Conservation (phyloP, 2,797 vertebrate genomes). For the Trematomus bernacchii region DNA sequence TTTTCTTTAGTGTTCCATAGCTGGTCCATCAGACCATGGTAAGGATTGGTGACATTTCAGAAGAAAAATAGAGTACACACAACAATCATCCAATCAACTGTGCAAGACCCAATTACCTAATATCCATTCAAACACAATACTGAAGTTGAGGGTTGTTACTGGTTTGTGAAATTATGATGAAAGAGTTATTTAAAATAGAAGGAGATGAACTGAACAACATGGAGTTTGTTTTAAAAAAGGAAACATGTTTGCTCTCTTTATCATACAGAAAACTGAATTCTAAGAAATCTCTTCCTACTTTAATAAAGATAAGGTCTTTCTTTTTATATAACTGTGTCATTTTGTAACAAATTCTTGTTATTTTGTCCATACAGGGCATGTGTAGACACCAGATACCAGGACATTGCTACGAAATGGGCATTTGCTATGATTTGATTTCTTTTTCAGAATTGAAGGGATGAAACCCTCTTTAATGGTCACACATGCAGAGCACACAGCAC, state of each 20-base stretch:
- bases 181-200: constrained; percentile 5
- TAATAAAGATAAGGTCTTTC: neutral
- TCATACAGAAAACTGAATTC: neutral
- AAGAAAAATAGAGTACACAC: neutral
- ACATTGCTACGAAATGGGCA: neutral
- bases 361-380: neutral
- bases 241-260: neutral
- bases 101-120: neutral
- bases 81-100: neutral
- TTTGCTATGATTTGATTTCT: neutral
- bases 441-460: too few relatives aligned
- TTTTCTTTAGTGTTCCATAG: too few relatives aligned
- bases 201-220: neutral
- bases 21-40: neutral
- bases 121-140: neutral
- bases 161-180: neutral
- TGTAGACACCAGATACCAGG: neutral
- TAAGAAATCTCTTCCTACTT: neutral
- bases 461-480: too few relatives aligned
- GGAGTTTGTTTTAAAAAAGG: neutral
- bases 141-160: neutral
- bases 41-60: neutral
- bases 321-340: neutral
- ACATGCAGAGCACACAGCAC: too few relatives aligned
- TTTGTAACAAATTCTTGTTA: neutral